Evolutionary conservation across 2,113 vertebrate species (phyloP).

Genomic region (Entosphenus tridentatus): DNA sequence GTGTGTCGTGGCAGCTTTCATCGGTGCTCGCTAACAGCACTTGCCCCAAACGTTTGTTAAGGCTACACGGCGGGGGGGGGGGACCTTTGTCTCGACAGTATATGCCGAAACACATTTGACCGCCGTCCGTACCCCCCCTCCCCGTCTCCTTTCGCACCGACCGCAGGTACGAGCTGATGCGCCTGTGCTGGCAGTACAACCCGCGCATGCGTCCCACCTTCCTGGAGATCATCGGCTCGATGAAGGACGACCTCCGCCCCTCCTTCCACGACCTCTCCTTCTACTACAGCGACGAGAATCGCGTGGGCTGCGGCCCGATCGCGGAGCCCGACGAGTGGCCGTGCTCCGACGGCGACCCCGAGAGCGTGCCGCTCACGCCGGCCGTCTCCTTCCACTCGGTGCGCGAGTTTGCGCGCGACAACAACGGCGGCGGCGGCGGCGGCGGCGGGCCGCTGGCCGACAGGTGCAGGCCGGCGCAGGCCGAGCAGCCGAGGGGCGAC

Average conservation of each 20-base stretch:
- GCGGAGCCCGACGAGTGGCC: conserved; percentile 73
- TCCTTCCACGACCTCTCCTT: conserved; percentile 74
- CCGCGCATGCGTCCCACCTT: conserved; percentile 85
- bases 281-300: conserved; percentile 95
- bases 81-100: no score
- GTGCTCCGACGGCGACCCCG: conserved; percentile 93
- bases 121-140: neutral
- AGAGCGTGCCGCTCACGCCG: conserved; percentile 78
- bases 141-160: neutral
- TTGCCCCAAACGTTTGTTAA: no score
- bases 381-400: conserved; percentile 38
- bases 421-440: no score
- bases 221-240: conserved; percentile 70
- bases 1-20: no score
- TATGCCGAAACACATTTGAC: no score
- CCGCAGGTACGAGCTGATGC: conserved; percentile 62
- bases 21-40: no score
- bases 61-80: no score
- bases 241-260: conserved; percentile 70
- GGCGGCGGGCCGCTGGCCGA: no score
- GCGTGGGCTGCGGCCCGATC: conserved; percentile 17
- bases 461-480: no score
- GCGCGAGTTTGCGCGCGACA: conserved; percentile 20
- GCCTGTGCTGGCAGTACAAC: conserved; percentile 98
- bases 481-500: no score